These are phyloP conservation scores for Chelonoidis abingdonii DNA, from an alignment of 2,113 vertebrate genomes.

Conservation along the genomic window DNA sequence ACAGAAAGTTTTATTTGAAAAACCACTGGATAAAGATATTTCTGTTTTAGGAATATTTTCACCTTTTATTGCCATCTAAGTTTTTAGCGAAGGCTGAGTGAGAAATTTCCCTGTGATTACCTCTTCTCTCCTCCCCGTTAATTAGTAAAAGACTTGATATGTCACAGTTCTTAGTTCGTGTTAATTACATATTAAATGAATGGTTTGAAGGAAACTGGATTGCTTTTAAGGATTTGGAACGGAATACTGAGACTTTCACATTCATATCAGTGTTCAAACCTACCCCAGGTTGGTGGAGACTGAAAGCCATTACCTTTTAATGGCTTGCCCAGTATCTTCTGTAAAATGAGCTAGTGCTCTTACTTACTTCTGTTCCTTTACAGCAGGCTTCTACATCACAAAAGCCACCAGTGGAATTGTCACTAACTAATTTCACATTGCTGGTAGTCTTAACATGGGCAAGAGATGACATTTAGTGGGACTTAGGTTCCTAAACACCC, in stretches of 20 bases:
- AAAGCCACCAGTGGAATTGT: not conserved
- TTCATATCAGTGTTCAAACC: not conserved
- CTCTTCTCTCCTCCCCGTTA: not conserved
- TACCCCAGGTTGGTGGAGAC: not conserved
- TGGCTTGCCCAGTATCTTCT: accelerated
- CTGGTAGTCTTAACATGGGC: accelerated
- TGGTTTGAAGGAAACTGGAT: not conserved
- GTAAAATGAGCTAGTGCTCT: accelerated
- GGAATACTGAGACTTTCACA: not conserved
- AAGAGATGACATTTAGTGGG: not conserved
- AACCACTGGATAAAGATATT: not conserved
- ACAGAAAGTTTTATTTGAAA: constrained; percentile 3
- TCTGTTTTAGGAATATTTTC: not conserved
- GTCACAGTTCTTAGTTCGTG: not conserved
- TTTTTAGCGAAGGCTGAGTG: not conserved
- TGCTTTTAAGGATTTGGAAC: not conserved
- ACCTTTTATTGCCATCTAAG: not conserved
- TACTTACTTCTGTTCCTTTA: not conserved
- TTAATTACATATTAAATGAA: not conserved
- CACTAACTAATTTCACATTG: not conserved
- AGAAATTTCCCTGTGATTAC: not conserved
- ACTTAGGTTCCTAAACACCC: not conserved
- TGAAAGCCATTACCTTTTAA: not conserved
- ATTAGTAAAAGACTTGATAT: accelerated
- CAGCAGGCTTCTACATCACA: not conserved